These are phyloP conservation scores for Okapia johnstoni DNA, from an alignment of 2,113 vertebrate genomes.

Conservation along the genomic window DNA sequence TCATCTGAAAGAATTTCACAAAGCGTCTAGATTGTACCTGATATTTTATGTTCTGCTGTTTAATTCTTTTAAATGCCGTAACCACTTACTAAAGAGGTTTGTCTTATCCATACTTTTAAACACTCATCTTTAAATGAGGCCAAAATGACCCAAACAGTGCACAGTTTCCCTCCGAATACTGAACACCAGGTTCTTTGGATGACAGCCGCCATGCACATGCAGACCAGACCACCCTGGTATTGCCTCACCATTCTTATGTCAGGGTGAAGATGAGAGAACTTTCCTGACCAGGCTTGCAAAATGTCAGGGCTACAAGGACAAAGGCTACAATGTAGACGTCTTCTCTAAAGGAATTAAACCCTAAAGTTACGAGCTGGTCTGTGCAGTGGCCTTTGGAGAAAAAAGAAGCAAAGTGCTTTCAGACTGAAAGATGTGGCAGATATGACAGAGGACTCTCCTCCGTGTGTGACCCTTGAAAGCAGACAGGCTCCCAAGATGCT, in stretches of 20 bases:
- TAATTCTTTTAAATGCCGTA: not conserved
- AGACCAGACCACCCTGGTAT: not conserved
- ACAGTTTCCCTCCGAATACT: not conserved
- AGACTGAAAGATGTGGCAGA: not conserved
- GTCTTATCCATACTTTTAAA: not conserved
- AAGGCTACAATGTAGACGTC: not conserved
- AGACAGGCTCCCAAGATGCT: not conserved
- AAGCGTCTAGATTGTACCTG: not conserved
- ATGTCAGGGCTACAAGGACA: not conserved
- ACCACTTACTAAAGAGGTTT: not conserved
- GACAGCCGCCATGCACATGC: fast-evolving
- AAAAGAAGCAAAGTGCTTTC: not conserved
- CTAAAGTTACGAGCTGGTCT: not conserved
- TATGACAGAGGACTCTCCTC: not conserved
- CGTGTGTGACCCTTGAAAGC: not conserved
- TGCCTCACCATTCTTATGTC: not conserved
- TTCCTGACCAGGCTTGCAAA: not conserved
- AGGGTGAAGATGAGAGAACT: not conserved
- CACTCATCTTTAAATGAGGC: not conserved
- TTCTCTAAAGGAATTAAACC: not conserved
- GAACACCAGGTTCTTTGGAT: not conserved
- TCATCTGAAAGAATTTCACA: not conserved
- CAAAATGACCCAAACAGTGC: not conserved
- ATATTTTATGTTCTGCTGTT: not conserved
- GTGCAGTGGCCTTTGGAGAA: not conserved